phyloP scores from a whole-genome alignment of 2,888 invertebrate species.

The Aricia artaxerxes region DNA sequence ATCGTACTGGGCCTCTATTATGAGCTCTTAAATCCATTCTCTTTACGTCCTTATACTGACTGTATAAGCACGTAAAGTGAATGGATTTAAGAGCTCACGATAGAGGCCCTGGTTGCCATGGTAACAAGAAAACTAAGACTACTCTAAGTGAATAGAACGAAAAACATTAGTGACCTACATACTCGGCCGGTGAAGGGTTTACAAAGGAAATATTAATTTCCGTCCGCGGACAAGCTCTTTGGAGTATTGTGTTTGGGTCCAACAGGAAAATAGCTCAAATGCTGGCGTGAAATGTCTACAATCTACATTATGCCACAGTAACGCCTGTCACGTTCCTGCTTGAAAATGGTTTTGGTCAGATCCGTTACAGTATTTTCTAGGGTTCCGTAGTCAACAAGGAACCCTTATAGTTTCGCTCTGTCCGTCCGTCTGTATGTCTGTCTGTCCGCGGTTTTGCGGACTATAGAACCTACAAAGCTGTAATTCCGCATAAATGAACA shows the following conservation, averaged over 20 bases:
- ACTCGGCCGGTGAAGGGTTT: slow-evolving; percentile 45
- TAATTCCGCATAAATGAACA: no score
- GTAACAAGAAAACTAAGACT: neutral
- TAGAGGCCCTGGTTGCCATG: neutral
- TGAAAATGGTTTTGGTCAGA: neutral
- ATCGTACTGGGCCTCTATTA: neutral
- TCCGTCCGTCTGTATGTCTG: no score
- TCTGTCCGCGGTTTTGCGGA: no score
- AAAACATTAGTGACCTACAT: slow-evolving; percentile 45
- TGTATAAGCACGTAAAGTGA: no score
- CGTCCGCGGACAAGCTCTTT: slow-evolving; percentile 47
- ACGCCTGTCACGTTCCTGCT: neutral
- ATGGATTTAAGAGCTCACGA: no score
- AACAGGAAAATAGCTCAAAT: slow-evolving; percentile 33
- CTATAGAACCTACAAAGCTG: no score
- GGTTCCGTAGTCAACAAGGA: no score
- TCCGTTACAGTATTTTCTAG: neutral
- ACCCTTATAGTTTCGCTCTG: no score
- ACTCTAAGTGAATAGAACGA: slow-evolving; percentile 6
- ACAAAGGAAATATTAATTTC: slow-evolving; percentile 59
- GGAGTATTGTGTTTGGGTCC: slow-evolving; percentile 35
- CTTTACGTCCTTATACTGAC: no score
- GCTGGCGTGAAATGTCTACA: neutral
- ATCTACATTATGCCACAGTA: neutral
- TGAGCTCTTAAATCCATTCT: no score